These are phyloP conservation scores for Cylloceria caligata DNA, from an alignment of 2,888 invertebrate genomes.

Conservation along the genomic window DNA sequence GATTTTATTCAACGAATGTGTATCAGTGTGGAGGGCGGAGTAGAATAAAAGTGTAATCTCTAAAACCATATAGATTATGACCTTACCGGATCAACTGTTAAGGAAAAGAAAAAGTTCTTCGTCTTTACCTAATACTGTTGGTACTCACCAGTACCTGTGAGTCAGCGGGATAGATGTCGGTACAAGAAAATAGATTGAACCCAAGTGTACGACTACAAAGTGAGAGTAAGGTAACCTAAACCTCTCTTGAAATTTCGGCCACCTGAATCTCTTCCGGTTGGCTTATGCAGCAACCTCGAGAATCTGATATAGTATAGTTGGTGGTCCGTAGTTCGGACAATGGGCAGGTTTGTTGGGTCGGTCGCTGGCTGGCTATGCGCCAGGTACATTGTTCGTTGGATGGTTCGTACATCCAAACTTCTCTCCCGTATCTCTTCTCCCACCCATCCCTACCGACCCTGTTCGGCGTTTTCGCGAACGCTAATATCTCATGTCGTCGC, in stretches of 20 bases:
- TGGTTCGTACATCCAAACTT: conserved; percentile 77
- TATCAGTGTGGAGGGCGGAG: too few species aligned
- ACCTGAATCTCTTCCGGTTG: conserved; percentile 70
- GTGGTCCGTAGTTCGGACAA: conserved; percentile 76
- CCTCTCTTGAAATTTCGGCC: conserved; percentile 68
- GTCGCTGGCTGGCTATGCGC: conserved; percentile 77
- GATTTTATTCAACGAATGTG: too few species aligned
- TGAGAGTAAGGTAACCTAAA: conserved; percentile 47
- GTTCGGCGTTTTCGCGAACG: conserved; percentile 48
- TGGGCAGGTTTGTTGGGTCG: conserved; percentile 78
- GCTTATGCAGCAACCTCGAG: conserved; percentile 68
- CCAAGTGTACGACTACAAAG: conserved; percentile 31
- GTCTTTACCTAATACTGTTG: neutral
- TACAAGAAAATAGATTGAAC: conserved; percentile 6
- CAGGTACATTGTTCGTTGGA: conserved; percentile 80
- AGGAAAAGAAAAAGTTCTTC: too few species aligned
- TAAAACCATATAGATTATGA: too few species aligned
- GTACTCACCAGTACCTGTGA: neutral
- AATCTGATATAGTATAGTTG: conserved; percentile 74
- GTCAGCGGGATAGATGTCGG: neutral
- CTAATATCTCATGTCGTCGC: conserved; percentile 39
- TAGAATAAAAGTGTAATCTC: too few species aligned
- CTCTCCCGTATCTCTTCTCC: conserved; percentile 50
- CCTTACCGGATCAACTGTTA: too few species aligned
- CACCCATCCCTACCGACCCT: conserved; percentile 1